Base-by-base conservation (phyloP, 2,888 invertebrate genomes). In the Pollenia griseotomentosa region DNA sequence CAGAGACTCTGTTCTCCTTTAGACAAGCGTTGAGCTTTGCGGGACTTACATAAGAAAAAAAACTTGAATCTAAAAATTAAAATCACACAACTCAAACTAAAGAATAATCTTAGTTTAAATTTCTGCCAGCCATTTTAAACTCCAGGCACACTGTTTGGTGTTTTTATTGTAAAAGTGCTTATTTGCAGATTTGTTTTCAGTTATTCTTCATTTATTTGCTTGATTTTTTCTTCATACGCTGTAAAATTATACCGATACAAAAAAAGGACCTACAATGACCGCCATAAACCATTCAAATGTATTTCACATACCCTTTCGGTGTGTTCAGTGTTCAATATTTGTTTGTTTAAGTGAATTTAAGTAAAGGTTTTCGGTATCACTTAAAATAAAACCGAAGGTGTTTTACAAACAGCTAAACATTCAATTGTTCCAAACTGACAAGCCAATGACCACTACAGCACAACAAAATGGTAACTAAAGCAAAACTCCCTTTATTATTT, bases 391-490 rank as follows among this genome's bases (percentile, higher is more conserved):
- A 83, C 77, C 90, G 90, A 92, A 91, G 91, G 92, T 92, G 92
- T 92, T 92, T 92, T 91, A 92, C 92, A 92, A 92, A 92, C 92
- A 91, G 91, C 92, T 91, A 91, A 92, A 92, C 92, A 92, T 91
- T 91, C 91, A 91, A 87, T 87, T 87, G 84, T 87, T 87, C 53
- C 61, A 78, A 33, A 78, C 77, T 86, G 86, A 86, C 86, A 86
- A 65, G 79, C 81, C 73, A 82, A 70, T 86, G 82, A 68, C 86
- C 78, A 84, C 46, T 71, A 23, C 57, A 19, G 16, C n/a, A 46
- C 84, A 83, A 65, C 87, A 88, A 71, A 73, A 8, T 79, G 63
- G 78, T 16, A 68, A 55, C 44, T 46, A 63, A 80, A 46, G 23
- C 12, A 16, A 71, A 23, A 68, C 46, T 40, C 48, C 14, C 23